Evolutionary conservation across 1,140 invertebrate species (phyloP).

Genomic region (Cotesia typhae): DNA sequence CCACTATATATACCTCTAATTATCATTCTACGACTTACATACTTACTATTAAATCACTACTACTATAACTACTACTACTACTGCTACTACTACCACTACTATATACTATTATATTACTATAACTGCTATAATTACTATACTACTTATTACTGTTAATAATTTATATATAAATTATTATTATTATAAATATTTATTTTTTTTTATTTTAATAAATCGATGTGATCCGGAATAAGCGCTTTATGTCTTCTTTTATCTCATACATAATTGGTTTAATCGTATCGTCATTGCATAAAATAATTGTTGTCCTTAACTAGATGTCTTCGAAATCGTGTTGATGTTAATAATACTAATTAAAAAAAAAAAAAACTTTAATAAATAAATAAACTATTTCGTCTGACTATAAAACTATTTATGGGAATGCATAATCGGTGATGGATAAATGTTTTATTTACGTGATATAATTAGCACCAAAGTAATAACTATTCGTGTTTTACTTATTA

Average conservation of each 20-base stretch:
- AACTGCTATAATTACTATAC: not conserved
- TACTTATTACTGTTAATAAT: constrained; percentile 31
- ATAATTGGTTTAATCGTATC: not conserved
- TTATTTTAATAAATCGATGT: constrained; percentile 33
- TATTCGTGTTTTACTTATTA: constrained; percentile 20
- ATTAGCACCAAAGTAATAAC: constrained; percentile 2
- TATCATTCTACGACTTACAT: constrained; percentile 10
- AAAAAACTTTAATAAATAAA: not conserved
- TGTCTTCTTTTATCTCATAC: constrained; percentile 10
- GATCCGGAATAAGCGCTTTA: constrained; percentile 17
- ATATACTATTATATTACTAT: not conserved
- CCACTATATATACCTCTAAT: not conserved
- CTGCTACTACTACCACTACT: not conserved
- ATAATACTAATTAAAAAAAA: not conserved
- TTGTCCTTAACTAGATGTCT: not conserved
- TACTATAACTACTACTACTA: constrained; percentile 24
- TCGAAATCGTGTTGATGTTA: not conserved
- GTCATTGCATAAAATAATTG: constrained; percentile 5
- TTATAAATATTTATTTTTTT: constrained; percentile 39
- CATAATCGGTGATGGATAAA: not conserved
- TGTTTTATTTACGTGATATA: not conserved
- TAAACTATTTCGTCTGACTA: too few species aligned
- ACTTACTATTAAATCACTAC: constrained; percentile 29
- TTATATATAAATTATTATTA: constrained; percentile 41
- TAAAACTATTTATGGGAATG: too few species aligned